Evolutionary conservation across 2,113 vertebrate genomes (phyloP).

Genomic region (Phrynocephalus versicolor): DNA sequence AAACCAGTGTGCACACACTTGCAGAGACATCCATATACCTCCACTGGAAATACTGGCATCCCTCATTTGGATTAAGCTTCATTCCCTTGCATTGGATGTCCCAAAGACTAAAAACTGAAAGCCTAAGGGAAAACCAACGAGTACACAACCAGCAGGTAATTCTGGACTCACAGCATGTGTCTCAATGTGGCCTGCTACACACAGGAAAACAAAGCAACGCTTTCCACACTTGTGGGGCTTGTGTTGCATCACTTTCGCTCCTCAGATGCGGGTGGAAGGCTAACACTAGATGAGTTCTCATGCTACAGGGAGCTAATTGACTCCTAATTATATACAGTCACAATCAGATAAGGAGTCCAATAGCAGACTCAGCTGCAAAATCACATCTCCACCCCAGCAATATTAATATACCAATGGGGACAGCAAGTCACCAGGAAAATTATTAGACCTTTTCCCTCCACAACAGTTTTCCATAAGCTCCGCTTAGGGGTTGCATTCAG

Average conservation of each 20-base stretch:
- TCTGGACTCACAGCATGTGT: background rate
- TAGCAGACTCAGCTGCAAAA: background rate
- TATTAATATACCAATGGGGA: background rate
- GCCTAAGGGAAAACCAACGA: background rate
- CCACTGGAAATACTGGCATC: background rate
- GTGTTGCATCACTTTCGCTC: background rate
- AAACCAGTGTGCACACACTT: no score
- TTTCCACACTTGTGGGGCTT: background rate
- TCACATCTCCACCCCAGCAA: background rate
- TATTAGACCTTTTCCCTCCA: background rate
- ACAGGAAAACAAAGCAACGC: background rate
- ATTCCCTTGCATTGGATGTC: background rate
- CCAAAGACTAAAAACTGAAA: background rate
- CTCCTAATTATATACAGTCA: background rate
- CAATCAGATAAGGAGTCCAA: background rate
- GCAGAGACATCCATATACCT: no score
- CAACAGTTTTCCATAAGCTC: background rate
- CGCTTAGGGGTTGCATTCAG: background rate
- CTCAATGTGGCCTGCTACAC: background rate
- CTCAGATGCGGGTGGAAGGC: background rate
- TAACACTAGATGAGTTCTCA: background rate
- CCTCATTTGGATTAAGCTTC: background rate
- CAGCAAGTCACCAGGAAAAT: background rate
- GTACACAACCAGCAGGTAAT: background rate
- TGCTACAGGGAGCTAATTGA: background rate